Conservation (phyloP, 2,113 vertebrate species). For the Formicarius rufipectus region DNA sequence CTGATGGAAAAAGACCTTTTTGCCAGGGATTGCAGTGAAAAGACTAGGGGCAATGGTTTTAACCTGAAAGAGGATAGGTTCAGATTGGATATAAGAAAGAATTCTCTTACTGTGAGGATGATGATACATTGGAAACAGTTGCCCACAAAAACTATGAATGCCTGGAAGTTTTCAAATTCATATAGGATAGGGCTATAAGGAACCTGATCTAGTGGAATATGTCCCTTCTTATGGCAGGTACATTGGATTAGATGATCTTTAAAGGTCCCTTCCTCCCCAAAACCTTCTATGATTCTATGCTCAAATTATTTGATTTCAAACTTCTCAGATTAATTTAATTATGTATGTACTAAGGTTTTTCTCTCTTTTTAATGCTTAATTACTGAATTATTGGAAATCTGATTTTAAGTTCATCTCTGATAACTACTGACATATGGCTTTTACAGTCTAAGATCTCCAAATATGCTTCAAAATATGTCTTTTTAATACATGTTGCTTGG, state of each 20-base stretch:
- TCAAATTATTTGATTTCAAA: not conserved
- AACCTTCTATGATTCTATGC: not conserved
- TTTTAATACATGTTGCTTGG: not conserved
- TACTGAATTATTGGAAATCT: not conserved
- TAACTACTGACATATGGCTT: not conserved
- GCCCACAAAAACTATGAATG: not conserved
- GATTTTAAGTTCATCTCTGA: not conserved
- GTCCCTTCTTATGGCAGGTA: not conserved
- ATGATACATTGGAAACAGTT: not conserved
- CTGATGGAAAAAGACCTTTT: not conserved
- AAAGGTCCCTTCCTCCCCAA: not conserved
- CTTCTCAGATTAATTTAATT: not conserved
- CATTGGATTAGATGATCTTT: not conserved
- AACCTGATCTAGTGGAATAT: not conserved
- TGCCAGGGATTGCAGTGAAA: not conserved
- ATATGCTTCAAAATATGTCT: not conserved
- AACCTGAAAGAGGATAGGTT: not conserved
- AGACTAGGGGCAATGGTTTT: not conserved
- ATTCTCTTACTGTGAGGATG: not conserved
- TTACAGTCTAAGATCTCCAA: not conserved
- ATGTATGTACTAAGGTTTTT: not conserved
- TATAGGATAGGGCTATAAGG: not conserved
- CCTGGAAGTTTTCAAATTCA: not conserved
- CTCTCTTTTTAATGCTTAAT: not conserved
- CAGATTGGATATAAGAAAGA: not conserved